These are phyloP conservation scores for Epirrita christyi DNA, from an alignment of 2,888 invertebrate genomes.

Conservation along the genomic window DNA sequence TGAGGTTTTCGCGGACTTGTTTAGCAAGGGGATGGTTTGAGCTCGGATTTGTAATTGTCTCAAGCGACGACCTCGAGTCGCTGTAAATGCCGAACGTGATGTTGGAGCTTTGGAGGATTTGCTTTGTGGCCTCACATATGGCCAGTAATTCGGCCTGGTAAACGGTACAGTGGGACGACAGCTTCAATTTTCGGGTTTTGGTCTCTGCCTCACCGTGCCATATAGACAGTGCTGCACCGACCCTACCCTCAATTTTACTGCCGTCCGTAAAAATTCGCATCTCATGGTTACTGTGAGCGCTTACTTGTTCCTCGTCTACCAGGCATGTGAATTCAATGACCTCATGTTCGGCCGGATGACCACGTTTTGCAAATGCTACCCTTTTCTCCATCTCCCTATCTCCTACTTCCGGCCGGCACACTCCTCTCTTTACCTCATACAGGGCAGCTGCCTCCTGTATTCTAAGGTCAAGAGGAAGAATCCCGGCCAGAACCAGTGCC, in stretches of 20 bases:
- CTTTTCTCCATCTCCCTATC: conserved; percentile 2
- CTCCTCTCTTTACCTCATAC: neutral
- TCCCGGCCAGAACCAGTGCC: conserved; percentile 10
- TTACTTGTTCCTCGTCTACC: neutral
- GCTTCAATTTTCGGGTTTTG: conserved; percentile 2
- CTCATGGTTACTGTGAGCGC: neutral
- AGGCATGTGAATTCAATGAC: neutral
- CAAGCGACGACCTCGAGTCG: neutral
- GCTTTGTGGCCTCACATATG: neutral
- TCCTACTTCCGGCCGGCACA: neutral
- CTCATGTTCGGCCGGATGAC: conserved; percentile 2
- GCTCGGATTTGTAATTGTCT: neutral
- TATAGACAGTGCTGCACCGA: neutral
- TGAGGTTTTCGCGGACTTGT: neutral
- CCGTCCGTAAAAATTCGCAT: conserved; percentile 8
- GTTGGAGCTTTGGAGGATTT: neutral
- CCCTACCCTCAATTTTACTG: conserved; percentile 6
- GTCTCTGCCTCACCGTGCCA: neutral
- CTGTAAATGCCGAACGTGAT: neutral
- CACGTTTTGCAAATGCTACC: neutral
- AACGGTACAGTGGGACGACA: conserved; percentile 1
- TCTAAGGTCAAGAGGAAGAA: neutral
- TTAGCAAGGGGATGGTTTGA: conserved; percentile 6
- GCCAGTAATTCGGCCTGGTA: conserved; percentile 16
- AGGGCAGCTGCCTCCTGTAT: neutral